These are phyloP conservation scores for Papilio demoleus DNA, from an alignment of 2,888 invertebrate species.

Conservation along the genomic window DNA sequence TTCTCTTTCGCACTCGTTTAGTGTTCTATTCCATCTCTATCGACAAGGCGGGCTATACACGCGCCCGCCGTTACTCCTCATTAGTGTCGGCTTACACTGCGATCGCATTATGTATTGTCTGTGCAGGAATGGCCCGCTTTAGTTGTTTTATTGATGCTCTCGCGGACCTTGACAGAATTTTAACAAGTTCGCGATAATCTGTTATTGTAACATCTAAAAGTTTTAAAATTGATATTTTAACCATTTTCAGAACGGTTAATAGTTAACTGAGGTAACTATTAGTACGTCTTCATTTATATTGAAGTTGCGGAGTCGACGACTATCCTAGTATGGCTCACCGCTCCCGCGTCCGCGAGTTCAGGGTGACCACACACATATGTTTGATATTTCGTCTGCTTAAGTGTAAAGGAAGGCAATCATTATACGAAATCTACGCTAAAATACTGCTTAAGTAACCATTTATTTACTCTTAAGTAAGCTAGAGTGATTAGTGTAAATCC, in stretches of 20 bases:
- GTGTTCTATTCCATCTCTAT: slow-evolving; percentile 49
- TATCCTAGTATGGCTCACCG: too few species aligned
- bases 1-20: slow-evolving; percentile 49
- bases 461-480: not conserved
- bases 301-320: too few species aligned
- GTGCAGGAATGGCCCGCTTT: slow-evolving; percentile 68
- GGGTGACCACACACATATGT: too few species aligned
- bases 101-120: slow-evolving; percentile 67
- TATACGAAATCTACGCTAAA: too few species aligned
- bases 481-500: slow-evolving; percentile 30
- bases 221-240: not conserved
- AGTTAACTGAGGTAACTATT: too few species aligned
- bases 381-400: too few species aligned
- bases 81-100: slow-evolving; percentile 67
- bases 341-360: too few species aligned
- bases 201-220: too few species aligned
- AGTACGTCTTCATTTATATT: too few species aligned
- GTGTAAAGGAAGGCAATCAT: too few species aligned
- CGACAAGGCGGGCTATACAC: slow-evolving; percentile 73
- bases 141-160: slow-evolving; percentile 71
- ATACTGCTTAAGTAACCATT: not conserved
- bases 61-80: slow-evolving; percentile 76
- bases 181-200: slow-evolving; percentile 45
- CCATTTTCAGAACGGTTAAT: too few species aligned
- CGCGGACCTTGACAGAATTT: slow-evolving; percentile 41